Base-by-base conservation (phyloP, 1,140 invertebrate species). In the Calliphora vicina region DNA sequence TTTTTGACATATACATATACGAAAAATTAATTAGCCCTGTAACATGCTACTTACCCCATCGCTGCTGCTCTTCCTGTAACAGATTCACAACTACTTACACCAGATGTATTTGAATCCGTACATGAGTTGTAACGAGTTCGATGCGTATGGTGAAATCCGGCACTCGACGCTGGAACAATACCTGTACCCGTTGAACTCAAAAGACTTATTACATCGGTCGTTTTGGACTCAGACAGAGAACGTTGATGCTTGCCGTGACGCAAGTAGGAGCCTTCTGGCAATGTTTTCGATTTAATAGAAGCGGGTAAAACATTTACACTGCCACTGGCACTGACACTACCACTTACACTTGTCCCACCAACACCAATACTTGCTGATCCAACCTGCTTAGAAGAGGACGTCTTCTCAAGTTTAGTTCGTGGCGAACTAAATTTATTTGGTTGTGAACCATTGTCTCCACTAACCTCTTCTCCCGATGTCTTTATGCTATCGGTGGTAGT, bases 71-170 rank as follows among this genome's bases (percentile, higher is more conserved):
- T 82, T 72, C 92, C 92, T 9, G 92, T 91, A 27, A 94, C 93
- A 0, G 95, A 96, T 88, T 96, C 95, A 87, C 93, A 95, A 67
- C 95, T 95, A 91, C 95, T 95, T 9, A 96, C 93, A 29, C 95
- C 95, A 85, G 95, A 96, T 1, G 94, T 95, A 83, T 94, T 96
- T 0, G 94, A 95, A 87, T 96, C 95, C 17, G 95, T 96, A 83
- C 94, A 89, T 0, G 90, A 91, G 83, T 91, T 91, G 78, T 89
- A 90, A 0, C 90, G 86, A 67, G 87, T 86, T 12, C 90, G 88
- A 81, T 90, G 87, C 61, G 86, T 86, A 81, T 85, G 82, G 25
- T 86, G 84, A 12, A 82, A 80, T 84, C 50, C 45, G 83, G 15
- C 83, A 23, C 35, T 8, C 1, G 81, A 29, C 74, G 57, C 25